Base-by-base conservation (phyloP, 2,888 invertebrate genomes). In the Metalampra italica region DNA sequence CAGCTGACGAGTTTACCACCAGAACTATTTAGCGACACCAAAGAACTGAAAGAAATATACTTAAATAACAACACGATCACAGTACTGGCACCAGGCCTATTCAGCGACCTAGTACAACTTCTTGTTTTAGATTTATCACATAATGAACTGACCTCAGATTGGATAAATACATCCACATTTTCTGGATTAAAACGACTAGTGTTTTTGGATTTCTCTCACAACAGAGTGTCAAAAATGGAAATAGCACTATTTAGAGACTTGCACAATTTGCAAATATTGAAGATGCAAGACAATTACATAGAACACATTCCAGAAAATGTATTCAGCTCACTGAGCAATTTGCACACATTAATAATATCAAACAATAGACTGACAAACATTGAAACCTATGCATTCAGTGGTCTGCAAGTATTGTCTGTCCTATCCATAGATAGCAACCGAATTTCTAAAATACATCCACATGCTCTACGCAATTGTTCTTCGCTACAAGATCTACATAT, bases 111-210 rank as follows among this genome's bases (percentile, higher is more conserved):
- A 49, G 91, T 92, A 47, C 94, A 95, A 78, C 89, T 96, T 45
- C 82, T 95, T 45, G 93, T 95, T 53, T 83, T 96, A 53, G 95
- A 96, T 80, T 82, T 96, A 64, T 94, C 95, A 29, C 92, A 92
- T 61, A 96, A 96, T 75, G 94, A 95, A 78, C 84, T 96, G 53
- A 94, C 94, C 3, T 93, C 94, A 43, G 95, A 95, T 71, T 95
- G 95, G 95, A 94, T 95, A 54, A 95, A 94, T 72, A 92, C 95
- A 15, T 94, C 93, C 1, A 95, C 95, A 9, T 96, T 96, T 76
- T 90, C 93, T 43, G 95, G 95, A 60, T 86, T 96, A 38, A 92
- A 94, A 62, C 90, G 95, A 51, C 90, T 96, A 11, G 93, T 95
- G 29, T 94, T 94, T 57, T 85, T 96, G 51, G 95, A 95, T 72